Percentiles rank a stretch among this genome's conserved stretches.
phyloP scores from a whole-genome alignment of 2,797 vertebrate genomes.

The Anabas testudineus region DNA sequence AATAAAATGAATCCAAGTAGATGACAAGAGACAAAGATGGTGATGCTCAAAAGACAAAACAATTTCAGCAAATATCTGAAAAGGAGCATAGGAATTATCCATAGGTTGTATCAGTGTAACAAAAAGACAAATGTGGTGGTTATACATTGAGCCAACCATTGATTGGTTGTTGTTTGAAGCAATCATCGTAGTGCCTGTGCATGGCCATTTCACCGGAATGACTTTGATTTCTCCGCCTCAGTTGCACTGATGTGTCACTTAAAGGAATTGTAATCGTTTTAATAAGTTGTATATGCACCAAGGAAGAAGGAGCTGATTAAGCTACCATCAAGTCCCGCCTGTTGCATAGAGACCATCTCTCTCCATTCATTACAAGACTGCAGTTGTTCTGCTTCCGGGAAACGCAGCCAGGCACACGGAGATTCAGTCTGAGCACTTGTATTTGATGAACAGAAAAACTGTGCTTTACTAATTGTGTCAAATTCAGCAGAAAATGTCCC shows the following conservation, averaged over 20 bases:
- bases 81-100: not conserved
- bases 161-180: conserved; percentile 11
- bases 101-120: not conserved
- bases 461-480: conserved; percentile 35
- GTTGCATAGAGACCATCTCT: conserved; percentile 36
- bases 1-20: not conserved
- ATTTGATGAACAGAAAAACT: conserved; percentile 15
- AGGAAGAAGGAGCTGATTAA: conserved; percentile 48
- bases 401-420: conserved; percentile 20
- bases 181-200: not conserved
- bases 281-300: conserved; percentile 25
- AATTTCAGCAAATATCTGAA: not conserved
- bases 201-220: conserved; percentile 1
- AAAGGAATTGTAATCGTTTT: conserved; percentile 38
- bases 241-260: conserved; percentile 28
- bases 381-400: conserved; percentile 35
- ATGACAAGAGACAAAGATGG: not conserved
- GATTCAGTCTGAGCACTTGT: conserved; percentile 14
- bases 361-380: conserved; percentile 12
- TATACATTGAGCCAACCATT: not conserved
- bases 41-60: not conserved
- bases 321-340: not conserved
- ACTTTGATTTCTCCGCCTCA: conserved; percentile 7
- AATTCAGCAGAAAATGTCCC: conserved; percentile 28
- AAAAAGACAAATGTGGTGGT: not conserved